phyloP scores from a whole-genome alignment of 2,797 vertebrate genomes.

The Streptopelia turtur region DNA sequence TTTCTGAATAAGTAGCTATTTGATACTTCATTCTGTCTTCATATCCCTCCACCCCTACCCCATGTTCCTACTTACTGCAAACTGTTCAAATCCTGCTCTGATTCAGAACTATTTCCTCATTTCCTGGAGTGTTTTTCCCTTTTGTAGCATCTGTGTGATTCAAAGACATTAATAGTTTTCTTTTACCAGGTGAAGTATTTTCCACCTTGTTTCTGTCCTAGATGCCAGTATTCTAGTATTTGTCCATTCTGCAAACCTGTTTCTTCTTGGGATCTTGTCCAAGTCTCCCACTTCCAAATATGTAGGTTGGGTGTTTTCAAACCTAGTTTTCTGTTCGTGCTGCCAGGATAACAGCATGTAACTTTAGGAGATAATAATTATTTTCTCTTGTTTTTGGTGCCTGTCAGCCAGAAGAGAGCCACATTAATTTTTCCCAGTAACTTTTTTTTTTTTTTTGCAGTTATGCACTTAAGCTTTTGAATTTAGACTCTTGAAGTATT shows the following conservation, averaged over 20 bases:
- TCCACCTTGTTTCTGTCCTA: constrained; percentile 4
- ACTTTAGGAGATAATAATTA: background rate
- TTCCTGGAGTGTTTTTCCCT: constrained; percentile 54
- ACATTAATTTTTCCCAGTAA: background rate
- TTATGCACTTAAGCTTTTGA: background rate
- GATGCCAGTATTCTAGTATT: constrained; percentile 43
- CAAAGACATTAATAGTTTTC: background rate
- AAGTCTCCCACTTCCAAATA: background rate
- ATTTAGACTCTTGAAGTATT: background rate
- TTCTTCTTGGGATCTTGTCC: background rate
- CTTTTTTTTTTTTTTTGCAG: background rate
- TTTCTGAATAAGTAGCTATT: constrained; percentile 57
- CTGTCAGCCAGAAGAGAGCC: background rate
- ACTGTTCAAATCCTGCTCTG: background rate
- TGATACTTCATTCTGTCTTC: constrained; percentile 46
- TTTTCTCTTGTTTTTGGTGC: background rate
- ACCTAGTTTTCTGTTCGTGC: background rate
- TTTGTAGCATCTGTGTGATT: constrained; percentile 47
- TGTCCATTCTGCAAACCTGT: background rate
- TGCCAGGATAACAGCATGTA: background rate
- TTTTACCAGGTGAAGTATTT: constrained; percentile 5
- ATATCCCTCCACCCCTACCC: background rate
- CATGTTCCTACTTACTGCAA: constrained; percentile 11
- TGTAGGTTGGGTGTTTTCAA: background rate
- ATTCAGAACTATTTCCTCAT: constrained; percentile 9